Evolutionary conservation across 2,113 vertebrate genomes (phyloP).

Genomic region (Colistium nudipinnis): DNA sequence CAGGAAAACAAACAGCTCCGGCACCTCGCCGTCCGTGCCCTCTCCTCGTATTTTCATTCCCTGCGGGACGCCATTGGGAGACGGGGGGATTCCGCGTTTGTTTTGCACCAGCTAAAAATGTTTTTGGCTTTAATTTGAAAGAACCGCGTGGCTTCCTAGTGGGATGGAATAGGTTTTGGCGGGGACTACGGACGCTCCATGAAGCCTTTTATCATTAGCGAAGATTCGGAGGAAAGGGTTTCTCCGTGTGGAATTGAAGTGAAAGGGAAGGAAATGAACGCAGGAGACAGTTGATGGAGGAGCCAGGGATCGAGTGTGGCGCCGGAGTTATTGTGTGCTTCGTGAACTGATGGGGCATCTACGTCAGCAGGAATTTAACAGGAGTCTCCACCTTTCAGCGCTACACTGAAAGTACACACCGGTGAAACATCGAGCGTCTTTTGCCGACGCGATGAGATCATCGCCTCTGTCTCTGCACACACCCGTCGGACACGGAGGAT

Average conservation of each 20-base stretch:
- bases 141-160: not conserved
- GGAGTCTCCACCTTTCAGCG: constrained; percentile 18
- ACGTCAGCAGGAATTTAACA: constrained; percentile 14
- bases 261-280: not conserved
- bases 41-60: constrained; percentile 36
- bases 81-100: constrained; percentile 7
- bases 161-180: not conserved
- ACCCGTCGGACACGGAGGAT: constrained; percentile 6
- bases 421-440: constrained; percentile 4
- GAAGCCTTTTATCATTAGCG: not conserved
- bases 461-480: constrained; percentile 6
- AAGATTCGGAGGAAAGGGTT: not conserved
- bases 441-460: not conserved
- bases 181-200: not conserved
- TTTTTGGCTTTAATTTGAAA: constrained; percentile 23
- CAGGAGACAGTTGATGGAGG: constrained; percentile 2
- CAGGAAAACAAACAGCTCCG: constrained; percentile 44
- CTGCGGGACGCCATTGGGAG: constrained; percentile 19
- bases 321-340: not conserved
- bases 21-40: constrained; percentile 1
- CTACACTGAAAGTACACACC: not conserved
- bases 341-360: constrained; percentile 6
- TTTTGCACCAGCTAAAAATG: constrained; percentile 21
- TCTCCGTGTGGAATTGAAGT: not conserved
- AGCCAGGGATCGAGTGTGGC: constrained; percentile 4